Evolutionary conservation across 2,888 invertebrate genomes (phyloP).

Genomic region (Mantis religiosa): DNA sequence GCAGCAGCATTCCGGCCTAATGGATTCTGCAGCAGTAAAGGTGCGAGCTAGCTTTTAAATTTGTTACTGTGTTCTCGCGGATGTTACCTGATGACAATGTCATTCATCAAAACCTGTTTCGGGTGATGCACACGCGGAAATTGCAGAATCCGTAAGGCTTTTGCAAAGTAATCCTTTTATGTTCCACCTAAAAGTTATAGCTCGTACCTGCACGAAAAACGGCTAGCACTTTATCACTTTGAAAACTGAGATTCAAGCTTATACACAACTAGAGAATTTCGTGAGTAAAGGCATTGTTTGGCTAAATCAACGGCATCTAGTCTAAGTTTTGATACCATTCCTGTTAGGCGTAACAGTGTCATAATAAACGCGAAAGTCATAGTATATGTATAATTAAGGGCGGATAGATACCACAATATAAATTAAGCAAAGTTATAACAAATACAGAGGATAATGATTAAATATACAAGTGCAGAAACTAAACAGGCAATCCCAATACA

Average conservation of each 20-base stretch:
- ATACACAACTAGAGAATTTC: no score
- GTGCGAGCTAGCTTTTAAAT: background rate
- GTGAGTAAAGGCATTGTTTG: no score
- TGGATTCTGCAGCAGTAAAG: background rate
- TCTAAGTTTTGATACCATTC: no score
- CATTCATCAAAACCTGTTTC: background rate
- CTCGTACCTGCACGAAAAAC: background rate
- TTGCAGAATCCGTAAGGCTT: background rate
- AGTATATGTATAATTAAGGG: no score
- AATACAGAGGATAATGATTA: no score
- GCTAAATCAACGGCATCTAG: no score
- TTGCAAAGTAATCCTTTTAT: background rate
- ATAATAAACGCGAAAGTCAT: no score
- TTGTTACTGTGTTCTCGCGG: background rate
- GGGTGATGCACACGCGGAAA: background rate
- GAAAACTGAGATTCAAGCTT: background rate
- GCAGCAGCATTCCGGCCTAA: background rate
- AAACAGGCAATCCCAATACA: no score
- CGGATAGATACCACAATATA: no score
- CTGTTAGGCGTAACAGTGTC: no score
- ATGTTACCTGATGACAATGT: background rate
- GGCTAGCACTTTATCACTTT: background rate
- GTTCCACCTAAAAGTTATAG: background rate
- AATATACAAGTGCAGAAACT: no score
- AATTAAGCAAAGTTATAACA: no score